These are phyloP conservation scores for Magallana gigas DNA, from an alignment of 1,140 invertebrate genomes.

Conservation along the genomic window DNA sequence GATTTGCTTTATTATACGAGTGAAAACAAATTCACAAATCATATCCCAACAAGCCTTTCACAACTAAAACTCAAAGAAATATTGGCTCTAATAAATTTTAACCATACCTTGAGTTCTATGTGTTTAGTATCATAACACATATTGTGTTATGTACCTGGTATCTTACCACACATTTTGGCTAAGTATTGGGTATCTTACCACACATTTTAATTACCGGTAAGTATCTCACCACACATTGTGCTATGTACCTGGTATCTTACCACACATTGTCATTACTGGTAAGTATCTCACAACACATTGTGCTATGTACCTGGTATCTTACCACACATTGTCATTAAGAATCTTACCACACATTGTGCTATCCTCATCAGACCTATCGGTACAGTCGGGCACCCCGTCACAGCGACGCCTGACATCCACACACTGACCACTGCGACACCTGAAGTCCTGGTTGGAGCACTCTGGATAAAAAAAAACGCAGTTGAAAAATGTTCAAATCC, in stretches of 20 bases:
- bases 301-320: not conserved
- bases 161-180: no score
- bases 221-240: no score
- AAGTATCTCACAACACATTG: no score
- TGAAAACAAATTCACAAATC: no score
- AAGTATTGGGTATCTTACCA: not conserved
- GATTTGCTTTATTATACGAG: not conserved
- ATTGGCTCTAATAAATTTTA: no score
- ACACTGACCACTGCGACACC: conserved; percentile 42
- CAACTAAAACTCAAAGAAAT: no score
- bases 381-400: conserved; percentile 47
- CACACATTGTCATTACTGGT: not conserved
- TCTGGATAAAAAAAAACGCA: not conserved
- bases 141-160: not conserved
- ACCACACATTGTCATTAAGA: conserved; percentile 5
- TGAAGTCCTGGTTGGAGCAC: conserved; percentile 7
- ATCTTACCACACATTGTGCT: no score
- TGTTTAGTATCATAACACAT: no score
- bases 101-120: no score
- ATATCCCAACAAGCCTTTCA: no score
- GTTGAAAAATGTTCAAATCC: no score
- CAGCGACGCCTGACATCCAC: conserved; percentile 9
- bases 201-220: not conserved
- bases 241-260: not conserved
- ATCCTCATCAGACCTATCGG: conserved; percentile 43